These are phyloP conservation scores for Nycticebus coucang DNA, from an alignment of 2,113 vertebrate genomes.

Conservation along the genomic window DNA sequence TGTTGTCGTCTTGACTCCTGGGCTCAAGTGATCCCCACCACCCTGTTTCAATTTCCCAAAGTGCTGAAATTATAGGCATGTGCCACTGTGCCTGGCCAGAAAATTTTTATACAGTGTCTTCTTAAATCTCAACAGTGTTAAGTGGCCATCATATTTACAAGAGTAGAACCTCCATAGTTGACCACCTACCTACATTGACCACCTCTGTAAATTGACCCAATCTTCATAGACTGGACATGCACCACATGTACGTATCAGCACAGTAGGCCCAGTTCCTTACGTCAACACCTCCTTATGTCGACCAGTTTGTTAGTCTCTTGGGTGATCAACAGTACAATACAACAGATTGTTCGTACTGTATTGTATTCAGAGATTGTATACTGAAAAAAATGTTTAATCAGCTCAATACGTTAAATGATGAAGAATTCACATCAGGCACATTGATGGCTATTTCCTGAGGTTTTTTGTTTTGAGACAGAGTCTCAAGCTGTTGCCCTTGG, in stretches of 20 bases:
- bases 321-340: no score
- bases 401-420: background rate
- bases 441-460: background rate
- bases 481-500: no score
- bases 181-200: no score
- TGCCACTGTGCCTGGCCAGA: background rate
- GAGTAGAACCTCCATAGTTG: no score
- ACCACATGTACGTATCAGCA: no score
- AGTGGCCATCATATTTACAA: background rate
- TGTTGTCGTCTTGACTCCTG: background rate
- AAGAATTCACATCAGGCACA: background rate
- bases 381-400: background rate
- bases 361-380: background rate
- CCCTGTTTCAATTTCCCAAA: background rate
- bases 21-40: no score
- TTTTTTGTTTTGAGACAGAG: background rate
- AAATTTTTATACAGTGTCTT: background rate
- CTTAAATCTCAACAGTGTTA: background rate
- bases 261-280: no score
- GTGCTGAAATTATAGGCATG: background rate
- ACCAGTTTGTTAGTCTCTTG: no score
- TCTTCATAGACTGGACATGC: no score
- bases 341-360: no score
- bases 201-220: no score
- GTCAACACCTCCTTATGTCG: no score